Conservation (phyloP, 2,888 invertebrate genomes). For the Drosophila subquinaria region DNA sequence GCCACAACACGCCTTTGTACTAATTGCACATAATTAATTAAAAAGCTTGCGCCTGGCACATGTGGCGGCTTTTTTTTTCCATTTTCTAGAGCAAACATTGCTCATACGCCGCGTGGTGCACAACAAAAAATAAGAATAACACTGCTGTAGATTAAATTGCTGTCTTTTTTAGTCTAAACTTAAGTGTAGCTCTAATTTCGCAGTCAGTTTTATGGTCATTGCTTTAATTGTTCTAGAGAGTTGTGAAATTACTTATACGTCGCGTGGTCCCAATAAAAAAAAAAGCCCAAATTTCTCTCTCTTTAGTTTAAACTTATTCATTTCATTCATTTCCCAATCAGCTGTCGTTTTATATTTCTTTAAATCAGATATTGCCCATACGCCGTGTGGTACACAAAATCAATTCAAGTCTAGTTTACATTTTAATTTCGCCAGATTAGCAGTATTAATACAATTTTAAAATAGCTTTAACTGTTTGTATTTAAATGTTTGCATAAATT, state of each 20-base stretch:
- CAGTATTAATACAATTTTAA: no score
- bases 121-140: not conserved
- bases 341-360: not conserved
- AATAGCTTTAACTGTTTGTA: no score
- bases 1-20: slow-evolving; percentile 7
- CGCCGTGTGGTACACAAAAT: no score
- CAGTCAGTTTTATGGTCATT: not conserved
- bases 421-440: no score
- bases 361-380: no score
- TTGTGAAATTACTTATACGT: not conserved
- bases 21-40: slow-evolving; percentile 46
- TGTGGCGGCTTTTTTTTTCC: not conserved
- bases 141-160: not conserved
- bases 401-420: no score
- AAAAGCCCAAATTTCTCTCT: no score
- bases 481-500: no score
- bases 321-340: not conserved
- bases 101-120: slow-evolving; percentile 10
- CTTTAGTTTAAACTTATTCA: no score
- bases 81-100: not conserved
- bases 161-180: not conserved
- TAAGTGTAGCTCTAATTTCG: no score
- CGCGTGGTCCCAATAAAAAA: no score
- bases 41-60: slow-evolving; percentile 11
- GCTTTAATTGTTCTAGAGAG: not conserved